These are phyloP conservation scores for Drosophila robusta DNA, from an alignment of 2,888 invertebrate species.

Conservation along the genomic window DNA sequence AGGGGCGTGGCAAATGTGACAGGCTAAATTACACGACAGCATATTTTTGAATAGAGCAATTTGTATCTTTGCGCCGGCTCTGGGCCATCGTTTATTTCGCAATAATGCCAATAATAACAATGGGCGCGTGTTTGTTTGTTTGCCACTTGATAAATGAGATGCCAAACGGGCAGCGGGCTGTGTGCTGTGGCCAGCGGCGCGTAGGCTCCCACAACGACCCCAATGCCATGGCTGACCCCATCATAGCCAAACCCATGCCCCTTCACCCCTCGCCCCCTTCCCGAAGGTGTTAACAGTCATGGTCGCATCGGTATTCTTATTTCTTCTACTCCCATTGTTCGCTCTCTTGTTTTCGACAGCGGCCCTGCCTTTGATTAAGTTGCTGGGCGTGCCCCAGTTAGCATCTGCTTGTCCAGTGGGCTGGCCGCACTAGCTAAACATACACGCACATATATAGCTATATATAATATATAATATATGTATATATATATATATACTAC, in stretches of 20 bases:
- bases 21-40: constrained; percentile 48
- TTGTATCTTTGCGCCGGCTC: constrained; percentile 49
- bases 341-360: constrained; percentile 43
- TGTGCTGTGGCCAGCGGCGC: background rate
- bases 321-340: constrained; percentile 19
- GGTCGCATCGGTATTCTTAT: constrained; percentile 48
- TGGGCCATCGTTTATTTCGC: constrained; percentile 55
- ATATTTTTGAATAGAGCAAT: constrained; percentile 73
- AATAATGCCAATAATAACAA: constrained; percentile 75
- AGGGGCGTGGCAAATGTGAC: constrained; percentile 55
- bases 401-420: constrained; percentile 56
- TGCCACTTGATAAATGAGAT: constrained; percentile 72
- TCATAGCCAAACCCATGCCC: background rate
- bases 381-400: constrained; percentile 64
- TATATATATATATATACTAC: background rate
- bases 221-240: background rate
- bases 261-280: background rate
- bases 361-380: constrained; percentile 65
- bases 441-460: constrained; percentile 9
- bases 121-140: constrained; percentile 67
- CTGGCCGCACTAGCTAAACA: constrained; percentile 10
- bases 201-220: constrained; percentile 10
- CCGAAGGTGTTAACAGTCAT: constrained; percentile 62
- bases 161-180: constrained; percentile 35
- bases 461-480: background rate